These are phyloP conservation scores for Dione juno DNA, from an alignment of 2,888 invertebrate genomes.

Conservation along the genomic window DNA sequence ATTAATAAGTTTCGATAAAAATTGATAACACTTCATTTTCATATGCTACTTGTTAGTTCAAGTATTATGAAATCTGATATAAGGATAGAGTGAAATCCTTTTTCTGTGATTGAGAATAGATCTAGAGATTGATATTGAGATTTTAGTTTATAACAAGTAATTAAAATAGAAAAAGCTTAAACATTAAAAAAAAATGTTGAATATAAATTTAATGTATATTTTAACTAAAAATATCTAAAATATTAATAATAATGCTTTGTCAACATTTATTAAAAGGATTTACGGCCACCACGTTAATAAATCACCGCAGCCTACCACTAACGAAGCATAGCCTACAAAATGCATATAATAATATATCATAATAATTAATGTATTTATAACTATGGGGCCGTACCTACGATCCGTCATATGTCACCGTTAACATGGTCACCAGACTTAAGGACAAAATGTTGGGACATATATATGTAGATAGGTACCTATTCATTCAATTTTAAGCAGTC, in stretches of 20 bases:
- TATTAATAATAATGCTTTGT: constrained; percentile 11
- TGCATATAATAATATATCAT: constrained; percentile 43
- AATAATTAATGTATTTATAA: constrained; percentile 46
- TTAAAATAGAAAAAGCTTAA: neutral
- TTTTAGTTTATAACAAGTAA: no score
- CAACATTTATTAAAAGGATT: constrained; percentile 31
- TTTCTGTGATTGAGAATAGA: no score
- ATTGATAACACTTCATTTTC: no score
- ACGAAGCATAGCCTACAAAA: constrained; percentile 35
- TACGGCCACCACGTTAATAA: constrained; percentile 31
- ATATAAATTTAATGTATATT: neutral
- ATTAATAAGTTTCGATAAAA: no score
- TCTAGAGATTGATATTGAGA: no score
- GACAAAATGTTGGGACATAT: constrained; percentile 17
- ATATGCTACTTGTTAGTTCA: no score
- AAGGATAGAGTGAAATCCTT: no score
- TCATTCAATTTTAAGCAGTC: no score
- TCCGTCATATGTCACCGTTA: constrained; percentile 44
- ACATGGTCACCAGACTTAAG: constrained; percentile 11
- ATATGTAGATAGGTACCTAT: neutral
- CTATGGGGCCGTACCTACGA: constrained; percentile 34
- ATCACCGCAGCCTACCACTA: constrained; percentile 27
- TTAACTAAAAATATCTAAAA: constrained; percentile 12
- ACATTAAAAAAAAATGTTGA: neutral
- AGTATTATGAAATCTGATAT: no score